Percentiles rank a stretch among this genome's conserved stretches.
These are phyloP conservation scores for Sus cebifrons DNA, from an alignment of 2,797 vertebrate species.

Conservation along the genomic window DNA sequence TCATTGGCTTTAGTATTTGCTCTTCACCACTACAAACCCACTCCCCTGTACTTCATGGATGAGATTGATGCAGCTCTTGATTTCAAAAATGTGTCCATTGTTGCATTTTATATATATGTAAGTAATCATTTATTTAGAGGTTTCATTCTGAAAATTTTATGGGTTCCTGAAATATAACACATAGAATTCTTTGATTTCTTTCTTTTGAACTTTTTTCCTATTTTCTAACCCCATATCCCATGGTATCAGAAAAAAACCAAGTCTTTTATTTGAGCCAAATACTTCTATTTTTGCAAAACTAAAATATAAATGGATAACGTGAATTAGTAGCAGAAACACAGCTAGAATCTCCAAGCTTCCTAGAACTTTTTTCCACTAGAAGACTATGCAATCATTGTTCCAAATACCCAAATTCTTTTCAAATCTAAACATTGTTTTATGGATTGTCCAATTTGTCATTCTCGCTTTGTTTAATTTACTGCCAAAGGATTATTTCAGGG, in stretches of 20 bases:
- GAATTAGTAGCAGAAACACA: constrained; percentile 5
- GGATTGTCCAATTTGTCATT: not conserved
- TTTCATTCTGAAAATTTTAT: constrained; percentile 1
- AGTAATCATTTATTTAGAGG: constrained; percentile 87
- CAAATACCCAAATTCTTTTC: constrained; percentile 23
- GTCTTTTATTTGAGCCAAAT: constrained; percentile 13
- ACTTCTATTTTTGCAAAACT: constrained; percentile 14
- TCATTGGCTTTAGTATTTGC: constrained; percentile 98
- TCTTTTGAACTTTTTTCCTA: not conserved
- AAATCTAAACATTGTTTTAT: not conserved
- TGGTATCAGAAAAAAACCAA: not conserved
- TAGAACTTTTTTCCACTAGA: not conserved
- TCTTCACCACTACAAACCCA: constrained; percentile 98
- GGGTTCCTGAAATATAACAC: not conserved
- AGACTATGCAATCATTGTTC: not conserved
- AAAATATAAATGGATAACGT: constrained; percentile 55
- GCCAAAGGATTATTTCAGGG: not conserved
- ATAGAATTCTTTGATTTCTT: not conserved
- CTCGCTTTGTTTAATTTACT: constrained; percentile 10
- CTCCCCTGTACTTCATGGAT: constrained; percentile 99
- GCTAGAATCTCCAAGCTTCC: not conserved
- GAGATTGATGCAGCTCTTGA: constrained; percentile 99
- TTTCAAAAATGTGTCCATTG: constrained; percentile 99
- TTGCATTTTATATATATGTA: constrained; percentile 98
- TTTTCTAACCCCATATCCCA: not conserved